Evolutionary conservation across 2,113 vertebrate genomes (phyloP), one percentile per base, ranked within the genome.

Genomic region (Alosa alosa): DNA sequence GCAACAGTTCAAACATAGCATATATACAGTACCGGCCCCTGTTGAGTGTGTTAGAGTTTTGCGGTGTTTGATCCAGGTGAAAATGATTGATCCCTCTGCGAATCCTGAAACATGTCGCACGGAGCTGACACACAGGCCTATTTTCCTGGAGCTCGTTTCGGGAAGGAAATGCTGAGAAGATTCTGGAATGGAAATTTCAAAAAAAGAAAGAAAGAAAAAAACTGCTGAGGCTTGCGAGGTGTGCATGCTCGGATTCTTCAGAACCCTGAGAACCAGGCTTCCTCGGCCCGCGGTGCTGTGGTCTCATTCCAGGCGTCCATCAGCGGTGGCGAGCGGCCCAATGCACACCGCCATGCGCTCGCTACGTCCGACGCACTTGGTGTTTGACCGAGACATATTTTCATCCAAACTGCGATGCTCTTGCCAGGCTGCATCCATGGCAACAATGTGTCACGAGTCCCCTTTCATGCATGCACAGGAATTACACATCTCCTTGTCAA

Each of bases 301-400:
- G 72, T 78, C 72, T 39, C 10, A 41, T 78, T 78, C 72, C 72
- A 78, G 31, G 72, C 72, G 72, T 78, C 36, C 72, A 78, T 78
- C 31, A 78, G 36, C 13, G 72, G 72, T 78, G 72, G 72, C 72
- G 31, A 13, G 36, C 31, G 72, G 25, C 72, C 72, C 72, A 78
- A 36, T 78, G 72, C 72, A 78, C 72, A 78, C 72, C 36, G 72
- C 72, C 72, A 36, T 36, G 72, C 72, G 72, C 72, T 78, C 72
- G 72, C 72, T 36, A 31, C 72, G 36, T 78, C 7, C 41, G 90
- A 86, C 87, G 90, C 87, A 52, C 86, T 50, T 93, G 89, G 89
- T 90, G 89, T 93, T 93, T 92, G 91, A 93, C 91, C 87, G 91
- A 92, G 91, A 94, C 91, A 93, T 89, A 91, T 93, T 94, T 94